These are phyloP conservation scores for Phortica magna DNA, from an alignment of 2,888 invertebrate genomes.

Conservation along the genomic window DNA sequence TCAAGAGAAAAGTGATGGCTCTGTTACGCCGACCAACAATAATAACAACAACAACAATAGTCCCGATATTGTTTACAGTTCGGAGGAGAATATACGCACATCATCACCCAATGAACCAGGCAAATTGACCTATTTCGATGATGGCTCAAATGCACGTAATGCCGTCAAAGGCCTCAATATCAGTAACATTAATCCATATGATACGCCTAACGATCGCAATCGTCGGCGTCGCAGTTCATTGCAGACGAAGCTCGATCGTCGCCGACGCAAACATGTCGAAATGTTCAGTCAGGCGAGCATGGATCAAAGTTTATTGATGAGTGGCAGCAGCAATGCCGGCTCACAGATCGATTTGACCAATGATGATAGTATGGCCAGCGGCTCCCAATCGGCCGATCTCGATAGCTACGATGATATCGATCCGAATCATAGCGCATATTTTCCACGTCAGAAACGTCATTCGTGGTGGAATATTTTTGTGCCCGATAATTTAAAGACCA, in stretches of 20 bases:
- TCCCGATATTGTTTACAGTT: constrained; percentile 70
- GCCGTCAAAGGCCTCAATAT: constrained; percentile 61
- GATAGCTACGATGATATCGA: constrained; percentile 62
- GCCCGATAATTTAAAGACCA: constrained; percentile 85
- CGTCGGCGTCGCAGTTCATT: constrained; percentile 77
- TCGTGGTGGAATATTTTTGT: constrained; percentile 95
- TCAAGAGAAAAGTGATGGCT: constrained; percentile 76
- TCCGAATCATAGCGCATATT: constrained; percentile 67
- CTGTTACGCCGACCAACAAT: constrained; percentile 58
- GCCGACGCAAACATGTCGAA: constrained; percentile 76
- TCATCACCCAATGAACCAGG: constrained; percentile 74
- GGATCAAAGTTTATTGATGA: constrained; percentile 54
- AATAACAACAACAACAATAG: constrained; percentile 62
- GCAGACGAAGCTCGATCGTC: constrained; percentile 77
- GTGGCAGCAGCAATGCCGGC: constrained; percentile 46
- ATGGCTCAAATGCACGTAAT: constrained; percentile 65
- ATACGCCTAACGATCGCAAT: constrained; percentile 73
- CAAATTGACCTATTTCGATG: constrained; percentile 72
- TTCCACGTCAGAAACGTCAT: constrained; percentile 83
- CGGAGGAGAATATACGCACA: constrained; percentile 73
- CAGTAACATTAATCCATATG: constrained; percentile 47
- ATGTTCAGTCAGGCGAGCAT: constrained; percentile 66
- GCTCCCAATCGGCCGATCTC: constrained; percentile 60
- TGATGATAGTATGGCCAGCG: constrained; percentile 56
- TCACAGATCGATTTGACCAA: constrained; percentile 64